A percentile compares a stretch with the other conserved stretches of the same genome.
phyloP scores from a whole-genome alignment of 2,888 invertebrate genomes.

The Andrena minutula region DNA sequence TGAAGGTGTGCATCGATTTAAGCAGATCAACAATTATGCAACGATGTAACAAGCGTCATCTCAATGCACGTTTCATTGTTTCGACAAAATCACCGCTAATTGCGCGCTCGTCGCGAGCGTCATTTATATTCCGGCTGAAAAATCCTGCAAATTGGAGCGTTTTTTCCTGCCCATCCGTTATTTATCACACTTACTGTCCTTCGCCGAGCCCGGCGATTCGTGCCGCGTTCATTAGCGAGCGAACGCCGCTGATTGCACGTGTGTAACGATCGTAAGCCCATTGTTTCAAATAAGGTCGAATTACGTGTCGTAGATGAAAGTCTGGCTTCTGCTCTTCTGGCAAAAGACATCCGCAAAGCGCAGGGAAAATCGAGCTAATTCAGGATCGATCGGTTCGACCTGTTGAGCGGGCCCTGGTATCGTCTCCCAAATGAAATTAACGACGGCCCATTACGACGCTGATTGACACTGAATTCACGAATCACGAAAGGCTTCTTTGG shows the following conservation, averaged over 20 bases:
- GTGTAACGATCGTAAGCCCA: background rate
- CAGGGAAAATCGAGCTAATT: too few species aligned
- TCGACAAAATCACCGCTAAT: conserved; percentile 34
- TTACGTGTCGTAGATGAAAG: background rate
- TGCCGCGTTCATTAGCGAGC: conserved; percentile 22
- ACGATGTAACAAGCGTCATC: background rate
- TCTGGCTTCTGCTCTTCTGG: too few species aligned
- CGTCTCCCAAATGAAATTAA: background rate
- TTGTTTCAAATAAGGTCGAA: conserved; percentile 4
- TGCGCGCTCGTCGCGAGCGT: conserved; percentile 39
- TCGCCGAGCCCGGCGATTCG: conserved; percentile 4
- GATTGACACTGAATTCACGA: background rate
- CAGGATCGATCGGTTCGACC: background rate
- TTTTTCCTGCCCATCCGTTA: conserved; percentile 29
- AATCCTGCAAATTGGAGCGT: conserved; percentile 17
- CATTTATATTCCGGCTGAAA: conserved; percentile 31
- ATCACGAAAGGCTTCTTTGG: background rate
- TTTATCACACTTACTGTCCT: conserved; percentile 33
- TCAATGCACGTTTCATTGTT: conserved; percentile 23
- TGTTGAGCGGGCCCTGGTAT: background rate
- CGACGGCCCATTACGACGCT: conserved; percentile 2
- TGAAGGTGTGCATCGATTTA: background rate
- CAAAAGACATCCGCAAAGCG: background rate
- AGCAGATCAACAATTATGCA: background rate
- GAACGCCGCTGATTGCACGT: conserved; percentile 21